Conservation (phyloP, 2,113 vertebrate genomes). For the Neogobius melanostomus region DNA sequence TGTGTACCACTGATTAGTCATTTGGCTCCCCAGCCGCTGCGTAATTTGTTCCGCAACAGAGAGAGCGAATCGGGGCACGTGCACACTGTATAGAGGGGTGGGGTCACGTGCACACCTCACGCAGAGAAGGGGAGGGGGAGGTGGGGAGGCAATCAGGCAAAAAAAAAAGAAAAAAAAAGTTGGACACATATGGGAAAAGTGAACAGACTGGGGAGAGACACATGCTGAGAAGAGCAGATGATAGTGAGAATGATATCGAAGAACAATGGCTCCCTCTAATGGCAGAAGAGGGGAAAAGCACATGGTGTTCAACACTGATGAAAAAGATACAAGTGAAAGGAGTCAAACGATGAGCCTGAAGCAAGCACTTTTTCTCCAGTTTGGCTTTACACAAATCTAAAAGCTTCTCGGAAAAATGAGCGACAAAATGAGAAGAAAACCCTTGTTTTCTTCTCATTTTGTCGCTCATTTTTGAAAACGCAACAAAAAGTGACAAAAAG, state of each 20-base stretch:
- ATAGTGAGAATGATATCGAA: constrained; percentile 5
- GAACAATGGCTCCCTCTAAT: constrained; percentile 63
- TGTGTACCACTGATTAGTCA: constrained; percentile 78
- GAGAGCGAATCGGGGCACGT: constrained; percentile 60
- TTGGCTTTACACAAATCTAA: no score
- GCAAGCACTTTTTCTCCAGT: no score
- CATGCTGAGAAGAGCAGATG: neutral
- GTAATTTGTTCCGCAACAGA: constrained; percentile 78
- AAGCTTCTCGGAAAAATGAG: no score
- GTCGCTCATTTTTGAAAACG: no score
- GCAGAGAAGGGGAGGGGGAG: neutral
- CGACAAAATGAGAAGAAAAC: no score
- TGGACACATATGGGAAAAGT: constrained; percentile 23
- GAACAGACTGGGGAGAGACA: neutral
- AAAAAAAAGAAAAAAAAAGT: constrained; percentile 8
- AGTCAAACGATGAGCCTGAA: no score
- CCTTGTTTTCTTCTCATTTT: no score
- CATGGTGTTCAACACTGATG: no score
- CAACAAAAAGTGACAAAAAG: no score
- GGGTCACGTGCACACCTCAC: neutral
- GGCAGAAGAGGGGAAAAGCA: constrained; percentile 20
- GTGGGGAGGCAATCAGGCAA: constrained; percentile 15
- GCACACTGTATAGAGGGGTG: constrained; percentile 9
- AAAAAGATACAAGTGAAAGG: neutral
- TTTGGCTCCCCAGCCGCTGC: constrained; percentile 73